A percentile compares a stretch with the other conserved stretches of the same genome.
phyloP scores from a whole-genome alignment of 2,888 invertebrate species.

The Sialis fuliginosa region DNA sequence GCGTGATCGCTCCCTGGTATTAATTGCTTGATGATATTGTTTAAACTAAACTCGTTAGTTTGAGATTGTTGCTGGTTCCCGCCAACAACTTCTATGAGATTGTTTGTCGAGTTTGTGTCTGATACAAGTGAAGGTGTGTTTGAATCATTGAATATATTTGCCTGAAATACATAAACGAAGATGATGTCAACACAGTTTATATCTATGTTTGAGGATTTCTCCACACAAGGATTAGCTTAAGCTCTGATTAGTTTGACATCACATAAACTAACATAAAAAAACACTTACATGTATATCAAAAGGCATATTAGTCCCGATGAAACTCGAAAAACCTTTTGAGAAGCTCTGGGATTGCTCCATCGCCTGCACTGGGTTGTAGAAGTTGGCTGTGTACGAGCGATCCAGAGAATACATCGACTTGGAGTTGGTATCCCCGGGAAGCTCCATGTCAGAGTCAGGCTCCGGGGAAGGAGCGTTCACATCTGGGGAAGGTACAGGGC shows the following conservation, averaged over 20 bases:
- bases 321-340: slow-evolving; percentile 40
- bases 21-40: slow-evolving; percentile 3
- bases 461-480: slow-evolving; percentile 55
- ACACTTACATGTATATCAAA: slow-evolving; percentile 29
- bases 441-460: slow-evolving; percentile 64
- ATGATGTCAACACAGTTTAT: too few relatives aligned
- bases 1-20: not conserved
- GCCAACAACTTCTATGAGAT: slow-evolving; percentile 5
- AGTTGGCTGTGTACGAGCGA: slow-evolving; percentile 21
- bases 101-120: slow-evolving; percentile 1
- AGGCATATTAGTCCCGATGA: slow-evolving; percentile 42
- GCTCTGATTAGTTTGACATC: too few relatives aligned
- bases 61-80: not conserved
- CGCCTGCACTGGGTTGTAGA: slow-evolving; percentile 27
- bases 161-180: not conserved
- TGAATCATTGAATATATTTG: slow-evolving; percentile 5
- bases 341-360: slow-evolving; percentile 12
- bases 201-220: too few relatives aligned
- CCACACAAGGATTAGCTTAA: too few relatives aligned
- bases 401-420: slow-evolving; percentile 6
- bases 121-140: slow-evolving; percentile 3
- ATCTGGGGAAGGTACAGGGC: slow-evolving; percentile 54
- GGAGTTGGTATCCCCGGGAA: slow-evolving; percentile 30
- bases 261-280: too few relatives aligned
- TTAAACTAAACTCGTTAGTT: slow-evolving; percentile 1